These are phyloP conservation scores for Leptosomus discolor DNA, from an alignment of 2,113 vertebrate genomes.

Conservation along the genomic window DNA sequence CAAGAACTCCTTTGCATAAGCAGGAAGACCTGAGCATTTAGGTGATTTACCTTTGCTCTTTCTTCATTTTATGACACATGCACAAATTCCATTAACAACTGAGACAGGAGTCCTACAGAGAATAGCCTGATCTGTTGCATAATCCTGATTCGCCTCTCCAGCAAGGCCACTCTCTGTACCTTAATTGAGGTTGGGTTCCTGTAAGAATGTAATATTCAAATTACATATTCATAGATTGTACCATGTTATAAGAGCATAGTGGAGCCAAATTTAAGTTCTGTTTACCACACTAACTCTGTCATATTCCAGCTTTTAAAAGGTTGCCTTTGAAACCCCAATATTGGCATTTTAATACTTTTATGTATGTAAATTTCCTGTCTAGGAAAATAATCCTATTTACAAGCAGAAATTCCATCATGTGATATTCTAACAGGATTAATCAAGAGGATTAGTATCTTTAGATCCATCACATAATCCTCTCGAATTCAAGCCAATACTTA, in stretches of 20 bases:
- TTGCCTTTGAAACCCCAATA: neutral
- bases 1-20: neutral
- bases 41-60: neutral
- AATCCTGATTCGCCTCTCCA: neutral
- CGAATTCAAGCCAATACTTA: neutral
- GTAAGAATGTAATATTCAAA: neutral
- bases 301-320: neutral
- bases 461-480: neutral
- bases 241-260: neutral
- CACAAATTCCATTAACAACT: neutral
- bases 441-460: constrained; percentile 2
- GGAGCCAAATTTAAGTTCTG: neutral
- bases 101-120: neutral
- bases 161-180: neutral
- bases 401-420: constrained; percentile 28
- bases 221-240: neutral
- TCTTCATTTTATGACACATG: neutral
- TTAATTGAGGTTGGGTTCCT: neutral
- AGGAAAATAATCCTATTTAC: constrained; percentile 55
- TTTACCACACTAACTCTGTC: neutral
- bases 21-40: neutral
- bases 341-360: neutral
- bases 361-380: neutral
- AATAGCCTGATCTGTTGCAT: neutral
- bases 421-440: constrained; percentile 34